Evolutionary conservation across 2,797 vertebrate species (phyloP).

Genomic region (Silurus aristotelis): DNA sequence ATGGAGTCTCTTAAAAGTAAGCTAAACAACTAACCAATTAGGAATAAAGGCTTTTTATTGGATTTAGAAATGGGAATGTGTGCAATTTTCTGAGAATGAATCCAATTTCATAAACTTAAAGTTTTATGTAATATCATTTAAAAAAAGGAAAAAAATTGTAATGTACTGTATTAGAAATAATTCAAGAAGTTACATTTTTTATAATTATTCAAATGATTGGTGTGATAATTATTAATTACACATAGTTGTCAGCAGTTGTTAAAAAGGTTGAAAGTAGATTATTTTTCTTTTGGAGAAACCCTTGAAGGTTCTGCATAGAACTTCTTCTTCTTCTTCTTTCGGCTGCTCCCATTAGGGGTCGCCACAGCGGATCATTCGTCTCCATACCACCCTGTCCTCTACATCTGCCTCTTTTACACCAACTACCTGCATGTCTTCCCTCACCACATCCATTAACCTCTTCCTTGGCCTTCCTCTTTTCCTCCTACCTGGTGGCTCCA

Average conservation of each 20-base stretch:
- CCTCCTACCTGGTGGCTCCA: too few relatives aligned
- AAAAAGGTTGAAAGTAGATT: not conserved
- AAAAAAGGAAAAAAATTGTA: not conserved
- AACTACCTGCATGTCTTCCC: too few relatives aligned
- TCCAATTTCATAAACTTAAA: not conserved
- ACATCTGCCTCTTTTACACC: too few relatives aligned
- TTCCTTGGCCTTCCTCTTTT: too few relatives aligned
- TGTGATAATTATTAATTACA: not conserved
- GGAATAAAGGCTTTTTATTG: constrained; percentile 1
- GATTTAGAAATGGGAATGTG: not conserved
- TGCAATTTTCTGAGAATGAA: not conserved
- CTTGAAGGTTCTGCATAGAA: not conserved
- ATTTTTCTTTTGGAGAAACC: not conserved
- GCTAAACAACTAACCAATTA: constrained; percentile 33
- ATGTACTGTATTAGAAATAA: not conserved
- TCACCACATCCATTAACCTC: too few relatives aligned
- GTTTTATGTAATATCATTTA: not conserved
- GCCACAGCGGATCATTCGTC: too few relatives aligned
- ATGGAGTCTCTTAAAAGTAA: constrained; percentile 31
- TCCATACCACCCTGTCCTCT: too few relatives aligned
- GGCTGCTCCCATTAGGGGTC: too few relatives aligned
- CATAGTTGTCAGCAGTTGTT: not conserved
- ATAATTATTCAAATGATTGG: not conserved
- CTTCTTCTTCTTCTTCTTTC: too few relatives aligned
- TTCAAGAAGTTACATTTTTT: not conserved